phyloP scores from a whole-genome alignment of 2,888 invertebrate species.

The Drosophila silvestris region DNA sequence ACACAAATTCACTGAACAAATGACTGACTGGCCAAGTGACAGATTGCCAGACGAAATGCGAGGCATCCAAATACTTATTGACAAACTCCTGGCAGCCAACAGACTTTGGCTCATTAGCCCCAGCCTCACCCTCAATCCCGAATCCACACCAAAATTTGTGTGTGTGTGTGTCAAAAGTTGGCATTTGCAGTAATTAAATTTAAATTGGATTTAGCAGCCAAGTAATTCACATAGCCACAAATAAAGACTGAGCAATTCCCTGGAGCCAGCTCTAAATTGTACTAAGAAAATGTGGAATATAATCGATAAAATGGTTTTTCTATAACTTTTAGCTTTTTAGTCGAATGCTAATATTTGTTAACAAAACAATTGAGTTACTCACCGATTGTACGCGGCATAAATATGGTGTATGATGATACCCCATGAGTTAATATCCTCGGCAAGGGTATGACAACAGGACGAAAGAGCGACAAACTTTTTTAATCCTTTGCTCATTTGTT shows the following conservation, averaged over 20 bases:
- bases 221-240: slow-evolving; percentile 15
- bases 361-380: background rate
- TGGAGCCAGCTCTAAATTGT: background rate
- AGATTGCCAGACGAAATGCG: slow-evolving; percentile 31
- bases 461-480: slow-evolving; percentile 59
- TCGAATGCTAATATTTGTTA: background rate
- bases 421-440: too few relatives aligned
- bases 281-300: background rate
- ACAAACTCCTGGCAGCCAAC: slow-evolving; percentile 45
- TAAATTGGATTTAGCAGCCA: slow-evolving; percentile 67
- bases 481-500: slow-evolving; percentile 73
- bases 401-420: background rate
- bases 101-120: slow-evolving; percentile 54
- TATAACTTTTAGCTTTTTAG: background rate
- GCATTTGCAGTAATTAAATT: slow-evolving; percentile 74
- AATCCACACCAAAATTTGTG: slow-evolving; percentile 11
- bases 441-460: slow-evolving; percentile 9
- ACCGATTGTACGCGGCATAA: background rate
- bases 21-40: slow-evolving; percentile 25
- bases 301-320: background rate
- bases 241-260: background rate
- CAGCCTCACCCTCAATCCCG: background rate
- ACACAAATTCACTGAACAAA: slow-evolving; percentile 21
- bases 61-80: slow-evolving; percentile 28
- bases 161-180: slow-evolving; percentile 64